phyloP scores from a whole-genome alignment of 2,888 invertebrate species.

The Gandaritis pyraliata region DNA sequence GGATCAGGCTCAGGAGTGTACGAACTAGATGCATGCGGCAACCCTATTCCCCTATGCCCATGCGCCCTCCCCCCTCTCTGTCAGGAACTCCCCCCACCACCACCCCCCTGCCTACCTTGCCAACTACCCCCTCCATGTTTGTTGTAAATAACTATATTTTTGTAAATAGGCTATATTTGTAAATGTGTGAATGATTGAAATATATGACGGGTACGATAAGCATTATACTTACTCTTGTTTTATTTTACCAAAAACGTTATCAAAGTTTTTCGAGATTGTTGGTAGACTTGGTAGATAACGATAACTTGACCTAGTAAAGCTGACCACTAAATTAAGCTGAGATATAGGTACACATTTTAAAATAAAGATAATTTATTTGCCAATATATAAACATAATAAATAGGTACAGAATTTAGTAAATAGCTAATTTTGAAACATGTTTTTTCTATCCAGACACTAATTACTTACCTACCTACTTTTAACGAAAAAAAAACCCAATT shows the following conservation, averaged over 20 bases:
- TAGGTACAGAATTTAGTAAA: too few relatives aligned
- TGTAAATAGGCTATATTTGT: constrained; percentile 61
- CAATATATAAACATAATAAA: too few relatives aligned
- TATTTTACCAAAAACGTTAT: constrained; percentile 35
- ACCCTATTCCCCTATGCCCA: not conserved
- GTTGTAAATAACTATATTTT: constrained; percentile 31
- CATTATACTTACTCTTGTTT: constrained; percentile 33
- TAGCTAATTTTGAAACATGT: too few relatives aligned
- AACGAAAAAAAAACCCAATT: too few relatives aligned
- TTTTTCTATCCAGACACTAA: too few relatives aligned
- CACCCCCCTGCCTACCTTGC: constrained; percentile 2
- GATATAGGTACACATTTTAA: too few relatives aligned
- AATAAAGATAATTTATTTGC: too few relatives aligned
- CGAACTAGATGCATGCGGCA: not conserved
- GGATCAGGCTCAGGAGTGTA: not conserved
- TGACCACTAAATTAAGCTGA: too few relatives aligned
- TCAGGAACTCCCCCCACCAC: not conserved
- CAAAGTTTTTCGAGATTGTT: too few relatives aligned
- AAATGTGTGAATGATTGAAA: constrained; percentile 58
- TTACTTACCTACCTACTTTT: too few relatives aligned
- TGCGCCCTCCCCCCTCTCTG: not conserved
- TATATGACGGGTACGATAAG: constrained; percentile 61
- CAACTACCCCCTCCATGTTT: constrained; percentile 17
- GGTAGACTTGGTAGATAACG: too few relatives aligned
- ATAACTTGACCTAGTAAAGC: too few relatives aligned